Base-by-base conservation (phyloP, 2,888 invertebrate species). In the Adineta ricciae region DNA sequence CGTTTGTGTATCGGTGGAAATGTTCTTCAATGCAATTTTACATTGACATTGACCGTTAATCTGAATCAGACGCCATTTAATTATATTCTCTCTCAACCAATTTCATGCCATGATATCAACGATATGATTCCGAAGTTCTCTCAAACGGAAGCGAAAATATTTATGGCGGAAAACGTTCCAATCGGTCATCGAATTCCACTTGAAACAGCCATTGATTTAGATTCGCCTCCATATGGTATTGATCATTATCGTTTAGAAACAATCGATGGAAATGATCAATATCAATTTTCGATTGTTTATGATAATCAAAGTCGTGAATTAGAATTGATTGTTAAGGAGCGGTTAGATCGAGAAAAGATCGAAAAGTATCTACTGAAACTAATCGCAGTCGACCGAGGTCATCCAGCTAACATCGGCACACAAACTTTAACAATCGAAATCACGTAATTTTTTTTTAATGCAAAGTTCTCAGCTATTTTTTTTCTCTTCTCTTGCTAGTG, bases 341-440 rank as follows among this genome's bases (percentile, higher is more conserved):
- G 96, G 85, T 92, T 97, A 86, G 97, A 97, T 90, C 93, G 97
- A 84, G 97, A 97, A 91, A 96, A 96, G 88, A 92, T 96, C 96
- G 92, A 95, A 21, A 38, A 41, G 41, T 78, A 78, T 49, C 41
- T 85, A n/a, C 36, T 97, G 8, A 96, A 96, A 92, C 96, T 97
- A 87, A 92, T 97, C 88, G 97, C 97, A 7, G 96, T 96, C 88
- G 96, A 97, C 90, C 96, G 96, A 90, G 96, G 90, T 88, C 72
- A 86, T 41, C 84, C 85, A 46, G 83, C 84, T 1, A 82, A 84
- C 32, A 86, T 78, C 8, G 86, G 86, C 24, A 86, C 56, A 50
- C 84, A 84, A 14, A 84, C 54, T 11, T 83, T 86, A 14, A 86
- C 82, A 82, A 36, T 86, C 32, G 36, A 87, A 78, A 56, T 86